Evolutionary conservation across 2,888 invertebrate genomes (phyloP).

Genomic region (Ormyrus nitidulus): DNA sequence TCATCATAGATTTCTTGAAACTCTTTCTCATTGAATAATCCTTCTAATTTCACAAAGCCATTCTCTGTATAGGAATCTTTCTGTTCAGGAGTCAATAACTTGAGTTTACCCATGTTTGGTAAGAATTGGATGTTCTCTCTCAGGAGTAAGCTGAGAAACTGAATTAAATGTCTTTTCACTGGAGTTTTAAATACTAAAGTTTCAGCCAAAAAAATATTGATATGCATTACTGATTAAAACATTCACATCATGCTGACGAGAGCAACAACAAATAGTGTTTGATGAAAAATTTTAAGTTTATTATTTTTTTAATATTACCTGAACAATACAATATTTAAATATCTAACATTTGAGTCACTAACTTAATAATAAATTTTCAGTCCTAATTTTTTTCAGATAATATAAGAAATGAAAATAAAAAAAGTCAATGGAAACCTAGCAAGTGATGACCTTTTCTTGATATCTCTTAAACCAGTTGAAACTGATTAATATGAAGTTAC

Average conservation of each 20-base stretch:
- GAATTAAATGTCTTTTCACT: neutral
- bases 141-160: conserved; percentile 4
- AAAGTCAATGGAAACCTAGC: conserved; percentile 31
- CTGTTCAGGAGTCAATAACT: conserved; percentile 75
- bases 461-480: conserved; percentile 24
- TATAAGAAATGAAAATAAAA: neutral
- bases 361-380: neutral
- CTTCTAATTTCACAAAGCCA: conserved; percentile 77
- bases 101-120: conserved; percentile 62
- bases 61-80: conserved; percentile 77
- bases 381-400: conserved; percentile 13
- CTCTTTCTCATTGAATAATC: conserved; percentile 75
- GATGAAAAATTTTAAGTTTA: no score
- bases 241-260: conserved; percentile 28
- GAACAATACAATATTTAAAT: no score
- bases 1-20: conserved; percentile 75
- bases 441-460: conserved; percentile 22
- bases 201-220: conserved; percentile 3
- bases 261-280: neutral
- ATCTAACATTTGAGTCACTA: no score
- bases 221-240: conserved; percentile 8
- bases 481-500: conserved; percentile 30
- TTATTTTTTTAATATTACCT: no score
- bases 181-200: conserved; percentile 30
- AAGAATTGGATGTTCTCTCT: neutral